Conservation (phyloP, 1,140 invertebrate genomes). For the Zelostemma sp. region DNA sequence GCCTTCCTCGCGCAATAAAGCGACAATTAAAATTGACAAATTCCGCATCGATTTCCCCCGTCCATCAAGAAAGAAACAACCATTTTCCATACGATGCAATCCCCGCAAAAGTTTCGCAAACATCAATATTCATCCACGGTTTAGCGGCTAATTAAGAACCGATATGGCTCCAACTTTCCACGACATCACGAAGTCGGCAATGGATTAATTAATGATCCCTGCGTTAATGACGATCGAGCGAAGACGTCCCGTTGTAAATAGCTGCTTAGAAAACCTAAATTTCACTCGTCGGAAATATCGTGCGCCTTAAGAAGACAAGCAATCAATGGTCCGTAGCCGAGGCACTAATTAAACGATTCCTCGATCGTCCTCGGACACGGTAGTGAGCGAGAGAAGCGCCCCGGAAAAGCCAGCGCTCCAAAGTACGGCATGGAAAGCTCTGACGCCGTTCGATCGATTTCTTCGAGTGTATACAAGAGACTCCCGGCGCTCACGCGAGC, state of each 20-base stretch:
- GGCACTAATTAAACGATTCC: conserved; percentile 30
- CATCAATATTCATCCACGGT: conserved; percentile 36
- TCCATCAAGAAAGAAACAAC: too few species aligned
- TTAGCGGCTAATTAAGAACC: conserved; percentile 30
- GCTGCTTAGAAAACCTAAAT: too few species aligned
- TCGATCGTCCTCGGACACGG: conserved; percentile 18
- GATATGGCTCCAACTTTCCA: conserved; percentile 32
- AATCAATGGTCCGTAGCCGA: too few species aligned
- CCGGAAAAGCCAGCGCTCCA: too few species aligned
- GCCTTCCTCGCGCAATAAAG: background rate
- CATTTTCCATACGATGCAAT: too few species aligned
- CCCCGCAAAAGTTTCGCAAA: too few species aligned
- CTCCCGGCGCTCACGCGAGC: conserved; percentile 11
- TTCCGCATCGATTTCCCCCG: too few species aligned
- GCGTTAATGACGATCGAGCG: too few species aligned
- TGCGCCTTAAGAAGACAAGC: too few species aligned
- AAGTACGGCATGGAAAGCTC: conserved; percentile 10
- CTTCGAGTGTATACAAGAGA: conserved; percentile 20
- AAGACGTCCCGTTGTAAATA: too few species aligned
- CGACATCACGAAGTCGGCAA: conserved; percentile 27
- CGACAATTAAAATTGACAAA: conserved; percentile 7
- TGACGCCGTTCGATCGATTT: conserved; percentile 27
- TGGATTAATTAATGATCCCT: conserved; percentile 32
- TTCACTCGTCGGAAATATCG: too few species aligned
- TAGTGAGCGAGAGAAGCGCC: background rate